Base-by-base conservation (phyloP, 2,113 vertebrate genomes). In the Conger conger region DNA sequence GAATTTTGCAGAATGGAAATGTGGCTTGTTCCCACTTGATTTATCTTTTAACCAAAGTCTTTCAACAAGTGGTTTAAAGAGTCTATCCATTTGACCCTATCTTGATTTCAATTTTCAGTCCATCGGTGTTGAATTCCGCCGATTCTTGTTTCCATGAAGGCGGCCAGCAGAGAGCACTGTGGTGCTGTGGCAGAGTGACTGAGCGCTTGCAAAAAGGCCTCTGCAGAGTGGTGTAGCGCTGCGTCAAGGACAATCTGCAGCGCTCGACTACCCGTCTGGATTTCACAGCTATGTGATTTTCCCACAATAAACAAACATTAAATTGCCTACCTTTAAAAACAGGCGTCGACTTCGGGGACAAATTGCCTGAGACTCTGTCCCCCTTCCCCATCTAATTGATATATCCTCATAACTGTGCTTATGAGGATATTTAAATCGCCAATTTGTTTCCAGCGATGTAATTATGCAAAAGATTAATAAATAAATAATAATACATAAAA, bases 141-240 rank as follows among this genome's bases (percentile, higher is more conserved):
- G 45, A 50, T 50, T 13, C 45, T 50, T 50, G 15, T 50, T 50
- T 50, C 11, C 57, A 23, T 63, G 8, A 63, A 63, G 57, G 57
- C 89, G 89, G 45, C 94, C 95, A 91, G 86, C 63, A 86, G 95
- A 90, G 93, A 94, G 86, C 94, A 93, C 89, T 91, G 87, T 92
- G 77, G 90, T 37, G 89, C 93, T 77, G 81, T 87, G 86, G 84
- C 77, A 50, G 6, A 45, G 63, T 30, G 23, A 68, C 13, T 45
- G 18, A 63, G 57, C 20, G 57, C 53, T 27, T 33, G 27, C 13
- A 23, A 20, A 50, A 20, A 50, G 45, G 11, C 9, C 45, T 50
- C 27, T 45, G 68, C 78, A 35, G 73, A 4, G 9, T 4, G 57
- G 18, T 27, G 57, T 23, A 63, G 57, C 11, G 57, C 57, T 63